Evolutionary conservation across 2,888 invertebrate species (phyloP).

Genomic region (Nemotelus pantherinus): DNA sequence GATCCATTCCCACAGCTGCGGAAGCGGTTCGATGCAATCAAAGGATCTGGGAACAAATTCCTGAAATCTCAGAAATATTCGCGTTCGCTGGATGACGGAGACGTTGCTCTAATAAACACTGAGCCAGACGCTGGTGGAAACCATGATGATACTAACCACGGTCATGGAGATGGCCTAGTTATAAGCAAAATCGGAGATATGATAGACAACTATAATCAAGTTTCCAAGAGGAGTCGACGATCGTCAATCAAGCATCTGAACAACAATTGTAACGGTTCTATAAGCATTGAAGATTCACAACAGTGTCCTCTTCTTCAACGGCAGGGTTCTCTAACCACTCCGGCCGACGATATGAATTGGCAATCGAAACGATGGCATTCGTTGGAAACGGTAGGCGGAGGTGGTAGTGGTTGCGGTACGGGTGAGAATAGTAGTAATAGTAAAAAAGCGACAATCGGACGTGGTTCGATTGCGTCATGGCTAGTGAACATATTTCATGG

Average conservation of each 20-base stretch:
- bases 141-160: slow-evolving; percentile 22
- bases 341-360: slow-evolving; percentile 63
- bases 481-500: slow-evolving; percentile 79
- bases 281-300: slow-evolving; percentile 61
- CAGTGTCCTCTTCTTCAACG: slow-evolving; percentile 62
- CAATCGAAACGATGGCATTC: slow-evolving; percentile 81
- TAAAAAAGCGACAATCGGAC: slow-evolving; percentile 70
- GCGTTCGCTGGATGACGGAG: slow-evolving; percentile 61
- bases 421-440: slow-evolving; percentile 47
- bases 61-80: slow-evolving; percentile 60
- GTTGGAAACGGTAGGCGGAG: slow-evolving; percentile 72
- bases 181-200: slow-evolving; percentile 29
- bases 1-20: slow-evolving; percentile 70
- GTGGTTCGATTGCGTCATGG: slow-evolving; percentile 77
- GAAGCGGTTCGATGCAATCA: slow-evolving; percentile 57
- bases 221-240: slow-evolving; percentile 55
- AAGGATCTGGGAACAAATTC: slow-evolving; percentile 60
- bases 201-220: slow-evolving; percentile 52
- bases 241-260: slow-evolving; percentile 59
- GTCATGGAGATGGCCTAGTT: slow-evolving; percentile 19
- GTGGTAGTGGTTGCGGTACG: slow-evolving; percentile 56
- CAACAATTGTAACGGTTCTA: slow-evolving; percentile 64
- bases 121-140: slow-evolving; percentile 46
- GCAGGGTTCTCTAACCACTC: slow-evolving; percentile 62
- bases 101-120: slow-evolving; percentile 54